Conservation (phyloP, 2,888 invertebrate species). For the Caenorhabditis uteleia region DNA sequence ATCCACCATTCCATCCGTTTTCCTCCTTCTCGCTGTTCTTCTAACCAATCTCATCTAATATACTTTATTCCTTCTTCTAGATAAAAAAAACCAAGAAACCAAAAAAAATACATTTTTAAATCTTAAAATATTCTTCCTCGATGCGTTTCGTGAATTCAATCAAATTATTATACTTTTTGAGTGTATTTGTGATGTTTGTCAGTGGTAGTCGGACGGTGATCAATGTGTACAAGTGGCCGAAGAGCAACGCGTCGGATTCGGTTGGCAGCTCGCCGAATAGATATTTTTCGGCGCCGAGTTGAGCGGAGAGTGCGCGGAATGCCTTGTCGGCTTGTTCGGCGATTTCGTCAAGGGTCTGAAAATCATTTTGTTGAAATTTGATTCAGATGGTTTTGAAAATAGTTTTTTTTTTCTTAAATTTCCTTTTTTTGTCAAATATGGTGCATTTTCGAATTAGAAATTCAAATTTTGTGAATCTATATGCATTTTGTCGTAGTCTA, state of each 20-base stretch:
- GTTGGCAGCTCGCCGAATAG: constrained; percentile 80
- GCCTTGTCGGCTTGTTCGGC: constrained; percentile 80
- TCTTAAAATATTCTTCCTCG: constrained; percentile 73
- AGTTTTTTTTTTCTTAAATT: background rate
- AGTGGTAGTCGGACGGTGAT: constrained; percentile 85
- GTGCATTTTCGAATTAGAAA: too few relatives aligned
- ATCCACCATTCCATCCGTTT: background rate
- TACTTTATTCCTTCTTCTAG: background rate
- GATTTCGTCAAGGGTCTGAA: constrained; percentile 70
- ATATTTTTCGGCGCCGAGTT: constrained; percentile 81
- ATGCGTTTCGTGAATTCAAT: constrained; percentile 84
- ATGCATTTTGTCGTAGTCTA: too few relatives aligned
- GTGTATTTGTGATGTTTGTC: constrained; percentile 81
- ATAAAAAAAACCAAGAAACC: constrained; percentile 2
- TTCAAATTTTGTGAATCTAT: too few relatives aligned
- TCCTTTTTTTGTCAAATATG: background rate
- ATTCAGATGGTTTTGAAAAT: too few relatives aligned
- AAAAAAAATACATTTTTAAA: constrained; percentile 10
- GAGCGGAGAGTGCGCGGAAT: constrained; percentile 84
- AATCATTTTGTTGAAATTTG: background rate
- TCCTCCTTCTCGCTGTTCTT: constrained; percentile 5
- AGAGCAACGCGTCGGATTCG: constrained; percentile 88
- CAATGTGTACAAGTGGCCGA: constrained; percentile 94
- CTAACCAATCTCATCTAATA: background rate
- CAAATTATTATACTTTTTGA: constrained; percentile 80